A percentile compares a stretch with the other conserved stretches of the same genome.
Evolutionary conservation across 1,140 invertebrate genomes (phyloP).

Genomic region (Neelides sp.): DNA sequence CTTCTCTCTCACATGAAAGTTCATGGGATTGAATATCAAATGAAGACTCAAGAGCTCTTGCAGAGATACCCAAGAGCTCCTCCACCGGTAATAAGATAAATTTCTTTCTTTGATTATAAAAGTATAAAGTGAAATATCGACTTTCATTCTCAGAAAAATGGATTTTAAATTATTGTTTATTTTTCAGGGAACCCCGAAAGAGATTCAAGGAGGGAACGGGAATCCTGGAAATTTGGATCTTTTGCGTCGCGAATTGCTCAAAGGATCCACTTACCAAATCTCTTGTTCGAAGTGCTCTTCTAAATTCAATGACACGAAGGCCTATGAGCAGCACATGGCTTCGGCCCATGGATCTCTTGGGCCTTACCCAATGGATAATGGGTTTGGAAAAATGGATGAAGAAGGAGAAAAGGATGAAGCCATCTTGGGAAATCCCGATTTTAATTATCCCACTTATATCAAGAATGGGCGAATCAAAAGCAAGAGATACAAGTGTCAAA

Average conservation of each 20-base stretch:
- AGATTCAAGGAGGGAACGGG: slow-evolving; percentile 2
- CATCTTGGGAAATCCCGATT: slow-evolving; percentile 53
- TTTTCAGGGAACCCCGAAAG: slow-evolving; percentile 2
- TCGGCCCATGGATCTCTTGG: no score
- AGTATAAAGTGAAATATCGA: not conserved
- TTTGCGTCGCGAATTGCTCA: not conserved
- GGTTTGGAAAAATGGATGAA: slow-evolving; percentile 41
- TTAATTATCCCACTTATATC: slow-evolving; percentile 58
- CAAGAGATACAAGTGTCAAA: slow-evolving; percentile 67
- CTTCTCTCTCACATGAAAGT: slow-evolving; percentile 60
- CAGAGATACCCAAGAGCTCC: slow-evolving; percentile 46
- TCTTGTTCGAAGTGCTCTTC: slow-evolving; percentile 53
- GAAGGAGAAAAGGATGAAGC: slow-evolving; percentile 41
- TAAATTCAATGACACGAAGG: slow-evolving; percentile 52
- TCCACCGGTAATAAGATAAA: slow-evolving; percentile 1
- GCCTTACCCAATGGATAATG: no score
- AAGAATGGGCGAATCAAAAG: slow-evolving; percentile 60
- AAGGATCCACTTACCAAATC: not conserved
- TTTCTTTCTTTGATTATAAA: slow-evolving; percentile 18
- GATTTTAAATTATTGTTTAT: slow-evolving; percentile 12
- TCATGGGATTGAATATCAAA: slow-evolving; percentile 65
- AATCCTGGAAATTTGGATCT: not conserved
- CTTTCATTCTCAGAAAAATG: slow-evolving; percentile 2
- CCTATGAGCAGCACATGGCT: slow-evolving; percentile 57
- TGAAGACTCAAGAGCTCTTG: slow-evolving; percentile 56